A percentile compares a stretch with the other conserved stretches of the same genome.
Evolutionary conservation across 2,888 invertebrate genomes (phyloP).

Genomic region (Heliconius ethilla): DNA sequence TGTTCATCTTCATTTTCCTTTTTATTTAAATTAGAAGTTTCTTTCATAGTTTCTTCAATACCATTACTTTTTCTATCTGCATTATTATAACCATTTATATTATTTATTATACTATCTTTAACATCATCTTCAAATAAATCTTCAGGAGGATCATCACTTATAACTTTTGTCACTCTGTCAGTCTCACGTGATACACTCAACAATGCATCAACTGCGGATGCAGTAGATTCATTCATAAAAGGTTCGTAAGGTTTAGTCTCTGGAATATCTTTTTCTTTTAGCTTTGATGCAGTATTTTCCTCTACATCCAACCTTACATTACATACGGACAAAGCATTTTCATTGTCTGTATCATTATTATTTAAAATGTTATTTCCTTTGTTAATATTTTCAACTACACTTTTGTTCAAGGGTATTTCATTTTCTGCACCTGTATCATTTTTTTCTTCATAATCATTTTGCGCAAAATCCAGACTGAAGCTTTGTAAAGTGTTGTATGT

Average conservation of each 20-base stretch:
- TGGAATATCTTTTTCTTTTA: constrained; percentile 25
- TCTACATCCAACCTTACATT: constrained; percentile 7
- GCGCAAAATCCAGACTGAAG: constrained; percentile 23
- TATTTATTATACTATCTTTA: constrained; percentile 56
- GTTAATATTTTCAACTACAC: constrained; percentile 15
- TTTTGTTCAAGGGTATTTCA: constrained; percentile 4
- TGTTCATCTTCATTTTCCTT: constrained; percentile 37
- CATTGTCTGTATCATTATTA: constrained; percentile 21
- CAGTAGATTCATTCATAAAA: constrained; percentile 71
- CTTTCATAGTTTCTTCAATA: constrained; percentile 39
- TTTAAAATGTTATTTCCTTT: constrained; percentile 21
- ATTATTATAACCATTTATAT: constrained; percentile 55
- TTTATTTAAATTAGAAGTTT: neutral
- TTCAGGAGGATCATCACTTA: constrained; percentile 74
- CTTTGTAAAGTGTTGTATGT: constrained; percentile 40
- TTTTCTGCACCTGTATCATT: constrained; percentile 7
- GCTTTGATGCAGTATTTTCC: constrained; percentile 17
- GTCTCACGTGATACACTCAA: constrained; percentile 73
- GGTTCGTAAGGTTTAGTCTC: constrained; percentile 49
- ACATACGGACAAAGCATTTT: constrained; percentile 23
- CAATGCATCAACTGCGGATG: constrained; percentile 76
- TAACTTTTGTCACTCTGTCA: constrained; percentile 69
- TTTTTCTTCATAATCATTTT: constrained; percentile 37
- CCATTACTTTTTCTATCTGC: constrained; percentile 46
- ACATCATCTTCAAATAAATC: constrained; percentile 76